Evolutionary conservation across 2,888 invertebrate species (phyloP).

Genomic region (Sisyra terminalis): DNA sequence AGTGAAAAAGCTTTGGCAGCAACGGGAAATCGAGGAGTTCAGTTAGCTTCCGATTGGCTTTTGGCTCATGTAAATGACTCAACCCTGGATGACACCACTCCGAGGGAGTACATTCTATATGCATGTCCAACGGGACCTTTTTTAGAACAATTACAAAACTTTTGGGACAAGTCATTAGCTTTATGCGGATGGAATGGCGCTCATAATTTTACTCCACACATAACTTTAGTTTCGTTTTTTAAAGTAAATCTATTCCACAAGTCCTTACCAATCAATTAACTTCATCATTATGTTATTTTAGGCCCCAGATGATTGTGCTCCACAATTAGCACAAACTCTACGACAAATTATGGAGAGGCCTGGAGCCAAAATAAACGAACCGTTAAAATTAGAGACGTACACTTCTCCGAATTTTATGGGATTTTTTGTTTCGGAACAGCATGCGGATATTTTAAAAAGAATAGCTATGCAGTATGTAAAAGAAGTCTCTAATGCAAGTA

Average conservation of each 20-base stretch:
- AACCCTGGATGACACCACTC: conserved; percentile 54
- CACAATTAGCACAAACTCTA: conserved; percentile 50
- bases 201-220: conserved; percentile 79
- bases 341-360: conserved; percentile 57
- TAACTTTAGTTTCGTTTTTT: conserved; percentile 79
- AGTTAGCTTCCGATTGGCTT: conserved; percentile 81
- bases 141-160: conserved; percentile 51
- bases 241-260: conserved; percentile 35
- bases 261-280: not conserved
- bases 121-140: conserved; percentile 69
- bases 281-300: conserved; percentile 21
- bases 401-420: conserved; percentile 84
- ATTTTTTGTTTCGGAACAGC: conserved; percentile 67
- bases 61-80: conserved; percentile 78
- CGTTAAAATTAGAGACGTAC: conserved; percentile 62
- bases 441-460: conserved; percentile 63
- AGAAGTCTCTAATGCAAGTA: conserved; percentile 59
- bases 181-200: conserved; percentile 78
- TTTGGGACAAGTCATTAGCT: conserved; percentile 61
- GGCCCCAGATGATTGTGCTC: conserved; percentile 61
- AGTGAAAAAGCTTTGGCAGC: conserved; percentile 82
- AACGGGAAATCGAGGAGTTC: conserved; percentile 75
- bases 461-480: conserved; percentile 67
- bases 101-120: conserved; percentile 76
- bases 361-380: conserved; percentile 45